phyloP scores from a whole-genome alignment of 1,140 invertebrate genomes.

The Drosophila kanapiae region DNA sequence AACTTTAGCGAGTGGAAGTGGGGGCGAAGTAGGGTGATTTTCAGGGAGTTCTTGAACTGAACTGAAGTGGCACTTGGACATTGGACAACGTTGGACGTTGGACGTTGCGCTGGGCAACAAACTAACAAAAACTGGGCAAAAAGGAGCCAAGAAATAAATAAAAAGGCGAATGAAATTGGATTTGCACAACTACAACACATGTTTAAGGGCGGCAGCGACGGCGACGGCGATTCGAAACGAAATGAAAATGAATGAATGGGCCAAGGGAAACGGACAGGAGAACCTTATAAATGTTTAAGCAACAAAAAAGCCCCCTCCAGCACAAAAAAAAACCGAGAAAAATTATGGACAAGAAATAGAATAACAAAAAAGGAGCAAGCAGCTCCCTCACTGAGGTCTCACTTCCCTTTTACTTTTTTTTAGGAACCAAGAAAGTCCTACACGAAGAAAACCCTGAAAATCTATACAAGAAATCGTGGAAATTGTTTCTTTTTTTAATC shows the following conservation, averaged over 20 bases:
- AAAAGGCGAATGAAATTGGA: slow-evolving; percentile 69
- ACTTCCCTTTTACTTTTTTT: not conserved
- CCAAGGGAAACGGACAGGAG: slow-evolving; percentile 21
- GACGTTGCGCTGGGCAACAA: slow-evolving; percentile 51
- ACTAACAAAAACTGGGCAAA: slow-evolving; percentile 25
- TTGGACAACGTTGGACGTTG: slow-evolving; percentile 27
- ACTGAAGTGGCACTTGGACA: slow-evolving; percentile 27
- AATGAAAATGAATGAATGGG: slow-evolving; percentile 61
- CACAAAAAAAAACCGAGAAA: slow-evolving; percentile 9
- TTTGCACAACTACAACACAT: slow-evolving; percentile 61
- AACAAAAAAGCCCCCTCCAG: slow-evolving; percentile 17
- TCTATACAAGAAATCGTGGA: slow-evolving; percentile 2
- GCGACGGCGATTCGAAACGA: slow-evolving; percentile 40
- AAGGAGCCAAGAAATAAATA: slow-evolving; percentile 36
- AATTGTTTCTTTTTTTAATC: not conserved
- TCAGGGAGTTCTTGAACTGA: not conserved
- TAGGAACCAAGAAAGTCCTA: not conserved
- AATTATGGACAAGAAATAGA: slow-evolving; percentile 32
- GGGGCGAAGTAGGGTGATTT: not conserved
- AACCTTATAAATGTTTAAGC: slow-evolving; percentile 54
- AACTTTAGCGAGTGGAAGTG: not conserved
- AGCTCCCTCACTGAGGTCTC: not conserved
- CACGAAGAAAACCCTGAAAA: not conserved
- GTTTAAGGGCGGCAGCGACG: slow-evolving; percentile 7
- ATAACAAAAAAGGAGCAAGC: slow-evolving; percentile 22